Evolutionary conservation across 2,888 invertebrate species (phyloP).

Genomic region (Artemia sinica): DNA sequence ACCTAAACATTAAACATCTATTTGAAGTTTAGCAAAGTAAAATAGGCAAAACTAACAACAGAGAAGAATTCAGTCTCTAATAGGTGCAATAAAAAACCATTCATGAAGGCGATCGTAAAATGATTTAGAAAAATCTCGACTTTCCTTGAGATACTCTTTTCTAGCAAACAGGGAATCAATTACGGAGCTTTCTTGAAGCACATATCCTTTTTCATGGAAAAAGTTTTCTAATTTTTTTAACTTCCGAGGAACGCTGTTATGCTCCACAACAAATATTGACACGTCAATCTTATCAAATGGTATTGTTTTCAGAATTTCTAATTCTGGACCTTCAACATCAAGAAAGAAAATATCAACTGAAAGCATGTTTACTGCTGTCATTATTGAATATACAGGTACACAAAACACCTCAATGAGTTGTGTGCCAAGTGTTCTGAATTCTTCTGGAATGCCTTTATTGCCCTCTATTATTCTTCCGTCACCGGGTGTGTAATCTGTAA

Average conservation of each 20-base stretch:
- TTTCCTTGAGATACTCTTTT: background rate
- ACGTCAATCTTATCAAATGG: constrained; percentile 7
- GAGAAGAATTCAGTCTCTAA: too few species aligned
- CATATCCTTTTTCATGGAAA: background rate
- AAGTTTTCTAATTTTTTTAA: background rate
- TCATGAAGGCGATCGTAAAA: too few species aligned
- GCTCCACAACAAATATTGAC: constrained; percentile 14
- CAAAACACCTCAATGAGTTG: background rate
- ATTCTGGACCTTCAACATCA: constrained; percentile 10
- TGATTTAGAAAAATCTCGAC: too few species aligned
- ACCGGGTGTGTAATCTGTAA: too few species aligned
- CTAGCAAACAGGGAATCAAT: constrained; percentile 8
- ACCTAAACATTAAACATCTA: too few species aligned
- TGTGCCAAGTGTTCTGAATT: too few species aligned
- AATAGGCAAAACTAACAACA: too few species aligned
- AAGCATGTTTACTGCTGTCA: background rate
- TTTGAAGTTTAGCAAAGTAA: too few species aligned
- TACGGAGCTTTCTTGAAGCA: background rate
- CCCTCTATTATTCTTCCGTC: too few species aligned
- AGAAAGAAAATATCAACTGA: background rate
- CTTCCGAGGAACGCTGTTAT: background rate
- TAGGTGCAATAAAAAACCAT: too few species aligned
- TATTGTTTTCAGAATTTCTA: background rate
- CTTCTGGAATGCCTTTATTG: too few species aligned
- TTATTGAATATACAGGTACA: background rate